A percentile compares a stretch with the other conserved stretches of the same genome.
phyloP scores from a whole-genome alignment of 1,140 invertebrate genomes.

The Cataglyphis hispanica region DNA sequence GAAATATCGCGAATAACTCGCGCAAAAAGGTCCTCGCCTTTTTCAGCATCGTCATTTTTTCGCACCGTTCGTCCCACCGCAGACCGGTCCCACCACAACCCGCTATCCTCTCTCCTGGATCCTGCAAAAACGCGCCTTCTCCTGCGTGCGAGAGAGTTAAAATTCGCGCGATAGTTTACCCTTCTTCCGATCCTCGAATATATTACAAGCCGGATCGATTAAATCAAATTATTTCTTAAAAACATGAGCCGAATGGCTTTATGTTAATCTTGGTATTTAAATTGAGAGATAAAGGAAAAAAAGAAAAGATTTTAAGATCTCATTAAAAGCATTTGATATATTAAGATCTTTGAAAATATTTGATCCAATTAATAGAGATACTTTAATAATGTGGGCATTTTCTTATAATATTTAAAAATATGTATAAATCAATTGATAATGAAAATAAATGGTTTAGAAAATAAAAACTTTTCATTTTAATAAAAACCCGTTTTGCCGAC shows the following conservation, averaged over 20 bases:
- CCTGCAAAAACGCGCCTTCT: slow-evolving; percentile 13
- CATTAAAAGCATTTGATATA: not conserved
- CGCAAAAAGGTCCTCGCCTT: slow-evolving; percentile 51
- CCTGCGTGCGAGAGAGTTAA: slow-evolving; percentile 26
- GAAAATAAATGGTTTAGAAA: slow-evolving; percentile 1
- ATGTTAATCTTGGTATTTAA: not conserved
- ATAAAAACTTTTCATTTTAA: not conserved
- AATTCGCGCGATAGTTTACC: slow-evolving; percentile 44
- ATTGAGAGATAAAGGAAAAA: not conserved
- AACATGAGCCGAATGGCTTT: not conserved
- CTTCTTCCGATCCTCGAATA: slow-evolving; percentile 20
- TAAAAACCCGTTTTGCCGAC: slow-evolving; percentile 36
- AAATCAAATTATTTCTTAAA: slow-evolving; percentile 39
- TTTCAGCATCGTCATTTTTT: slow-evolving; percentile 59
- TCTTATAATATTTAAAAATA: not conserved
- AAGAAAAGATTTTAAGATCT: not conserved
- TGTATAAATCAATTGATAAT: not conserved
- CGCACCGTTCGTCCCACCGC: not conserved
- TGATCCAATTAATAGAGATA: not conserved
- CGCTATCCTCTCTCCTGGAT: slow-evolving; percentile 19
- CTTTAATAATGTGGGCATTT: not conserved
- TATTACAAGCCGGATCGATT: slow-evolving; percentile 42
- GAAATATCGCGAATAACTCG: slow-evolving; percentile 61
- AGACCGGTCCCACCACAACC: slow-evolving; percentile 42
- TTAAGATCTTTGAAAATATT: not conserved